These are phyloP conservation scores for Rhea pennata DNA, from an alignment of 2,113 vertebrate genomes.

Conservation along the genomic window DNA sequence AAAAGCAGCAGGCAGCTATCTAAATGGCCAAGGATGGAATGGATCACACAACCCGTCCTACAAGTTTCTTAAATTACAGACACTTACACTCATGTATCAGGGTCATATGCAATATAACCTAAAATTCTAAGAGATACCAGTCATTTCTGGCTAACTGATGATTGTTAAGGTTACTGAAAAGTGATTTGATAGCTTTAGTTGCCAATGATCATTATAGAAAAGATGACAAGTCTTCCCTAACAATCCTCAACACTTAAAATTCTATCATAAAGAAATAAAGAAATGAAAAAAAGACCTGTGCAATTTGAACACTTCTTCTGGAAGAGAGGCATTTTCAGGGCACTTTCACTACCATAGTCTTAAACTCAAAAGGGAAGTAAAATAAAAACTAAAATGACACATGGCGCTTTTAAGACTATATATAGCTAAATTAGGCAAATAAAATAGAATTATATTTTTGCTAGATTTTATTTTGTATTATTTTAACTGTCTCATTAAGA, in stretches of 20 bases:
- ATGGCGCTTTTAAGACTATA: neutral
- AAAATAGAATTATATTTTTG: neutral
- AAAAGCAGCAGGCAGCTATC: neutral
- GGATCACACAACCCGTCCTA: conserved; percentile 13
- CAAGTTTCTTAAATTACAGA: conserved; percentile 36
- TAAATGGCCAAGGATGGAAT: neutral
- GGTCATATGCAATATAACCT: neutral
- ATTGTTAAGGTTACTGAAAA: neutral
- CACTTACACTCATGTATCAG: neutral
- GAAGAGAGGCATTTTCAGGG: conserved; percentile 20
- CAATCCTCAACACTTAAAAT: neutral
- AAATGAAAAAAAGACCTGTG: neutral
- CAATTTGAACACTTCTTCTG: neutral
- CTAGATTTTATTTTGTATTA: neutral
- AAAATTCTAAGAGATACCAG: neutral
- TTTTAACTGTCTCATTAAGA: neutral
- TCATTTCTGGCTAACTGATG: neutral
- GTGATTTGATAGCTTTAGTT: neutral
- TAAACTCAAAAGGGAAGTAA: conserved; percentile 12
- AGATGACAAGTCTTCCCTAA: neutral
- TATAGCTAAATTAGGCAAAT: neutral
- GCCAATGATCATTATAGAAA: neutral
- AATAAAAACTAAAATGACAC: conserved; percentile 20
- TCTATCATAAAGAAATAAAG: neutral
- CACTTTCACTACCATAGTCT: neutral